phyloP scores from a whole-genome alignment of 1,140 invertebrate genomes.

The Ceratina calcarata region DNA sequence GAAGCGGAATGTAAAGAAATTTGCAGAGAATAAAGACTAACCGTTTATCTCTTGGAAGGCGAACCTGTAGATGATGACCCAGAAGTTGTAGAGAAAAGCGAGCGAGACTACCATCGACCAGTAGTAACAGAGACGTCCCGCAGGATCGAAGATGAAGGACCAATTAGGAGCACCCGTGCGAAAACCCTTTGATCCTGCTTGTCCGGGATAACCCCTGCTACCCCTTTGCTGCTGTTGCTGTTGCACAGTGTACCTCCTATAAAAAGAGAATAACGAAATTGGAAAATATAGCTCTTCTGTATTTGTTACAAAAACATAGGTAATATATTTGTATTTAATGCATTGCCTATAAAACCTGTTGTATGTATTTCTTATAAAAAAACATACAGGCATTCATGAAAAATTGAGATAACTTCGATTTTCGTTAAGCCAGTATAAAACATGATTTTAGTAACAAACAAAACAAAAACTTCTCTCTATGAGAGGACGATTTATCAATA shows the following conservation, averaged over 20 bases:
- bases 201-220: conserved; percentile 76
- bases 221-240: conserved; percentile 79
- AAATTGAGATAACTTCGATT: too few species aligned
- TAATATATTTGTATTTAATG: too few species aligned
- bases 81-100: conserved; percentile 99
- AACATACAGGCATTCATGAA: too few species aligned
- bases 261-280: background rate
- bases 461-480: too few species aligned
- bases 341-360: too few species aligned
- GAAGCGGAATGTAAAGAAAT: too few species aligned
- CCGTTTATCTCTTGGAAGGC: conserved; percentile 96
- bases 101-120: conserved; percentile 98
- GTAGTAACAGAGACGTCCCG: conserved; percentile 95
- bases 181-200: conserved; percentile 75
- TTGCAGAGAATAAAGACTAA: conserved; percentile 76
- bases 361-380: too few species aligned
- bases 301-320: too few species aligned
- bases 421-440: too few species aligned
- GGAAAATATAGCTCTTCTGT: background rate
- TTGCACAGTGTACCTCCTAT: conserved; percentile 76
- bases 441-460: too few species aligned
- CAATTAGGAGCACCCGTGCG: conserved; percentile 85
- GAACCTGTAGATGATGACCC: conserved; percentile 99
- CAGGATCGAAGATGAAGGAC: conserved; percentile 96
- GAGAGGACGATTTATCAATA: too few species aligned